Evolutionary conservation across 1,140 invertebrate genomes (phyloP), one percentile per base, ranked within the genome.

Genomic region (Episyrphus balteatus): DNA sequence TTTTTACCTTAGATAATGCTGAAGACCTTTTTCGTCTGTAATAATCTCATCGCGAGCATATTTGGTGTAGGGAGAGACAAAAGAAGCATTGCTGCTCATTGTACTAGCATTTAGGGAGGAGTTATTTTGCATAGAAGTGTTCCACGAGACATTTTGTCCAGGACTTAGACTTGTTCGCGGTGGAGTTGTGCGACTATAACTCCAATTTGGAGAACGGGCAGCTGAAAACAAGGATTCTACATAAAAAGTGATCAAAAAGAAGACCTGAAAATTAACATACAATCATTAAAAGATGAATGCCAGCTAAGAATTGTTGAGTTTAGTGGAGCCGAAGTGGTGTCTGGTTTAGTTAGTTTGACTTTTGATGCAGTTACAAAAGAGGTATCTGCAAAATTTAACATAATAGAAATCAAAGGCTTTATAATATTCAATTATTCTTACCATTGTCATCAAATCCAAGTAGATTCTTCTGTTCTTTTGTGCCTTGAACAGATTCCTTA

Each of bases 11-110:
- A 75, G 62, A 50, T 73, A 67, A 26, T 70, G 55, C 6, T 66
- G 56, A 38, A 75, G 52, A 31, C 62, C 61, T 21, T 72, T 56
- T 40, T 72, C 67, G 51, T 75, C 70, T 1, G 57, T 62, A n/a
- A 73, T 70, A n/a, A 62, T 57, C 40, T 71, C 69, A 13, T 71
- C 56, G 5, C 55, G 55, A 10, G 60, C 50, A 13, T 60, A 56
- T 42, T 61, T 62, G 0, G 47, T 54, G 15, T 67, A 67, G 10
- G 65, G 59, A 10, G 64, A 64, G 49, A 54, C 50, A n/a, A 61
- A 61, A 26, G 42, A 44, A 3, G 58, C 53, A 19, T 59, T 47
- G n/a, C 30, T 56, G 48, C 59, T 63, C 0, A 56, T 47, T 15
- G 57, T 58, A 49, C 65, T 66, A 32, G 52, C 53, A 54, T 65